Conservation (phyloP, 2,113 vertebrate species). For the Plotosus lineatus region DNA sequence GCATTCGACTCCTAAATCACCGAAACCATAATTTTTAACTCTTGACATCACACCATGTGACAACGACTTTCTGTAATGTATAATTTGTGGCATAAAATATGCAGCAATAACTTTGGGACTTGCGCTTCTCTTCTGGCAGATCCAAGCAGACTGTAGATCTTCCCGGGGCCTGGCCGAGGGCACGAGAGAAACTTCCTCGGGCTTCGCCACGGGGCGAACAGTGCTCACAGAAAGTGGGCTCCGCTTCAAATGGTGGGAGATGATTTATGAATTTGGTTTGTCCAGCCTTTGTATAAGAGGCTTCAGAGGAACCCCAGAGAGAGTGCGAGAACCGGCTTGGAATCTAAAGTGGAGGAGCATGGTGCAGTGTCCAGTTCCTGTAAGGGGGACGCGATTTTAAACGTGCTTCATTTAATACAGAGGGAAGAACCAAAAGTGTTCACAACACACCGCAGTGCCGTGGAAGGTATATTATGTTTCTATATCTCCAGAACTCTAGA, state of each 20-base stretch:
- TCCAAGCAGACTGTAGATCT: conserved; percentile 31
- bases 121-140: conserved; percentile 1
- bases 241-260: conserved; percentile 35
- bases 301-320: conserved; percentile 19
- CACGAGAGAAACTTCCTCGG: conserved; percentile 30
- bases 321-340: neutral
- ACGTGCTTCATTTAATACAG: conserved; percentile 8
- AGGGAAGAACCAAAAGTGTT: neutral
- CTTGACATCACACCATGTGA: neutral
- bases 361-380: neutral
- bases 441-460: neutral
- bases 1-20: neutral
- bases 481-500: neutral
- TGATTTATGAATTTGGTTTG: conserved; percentile 52
- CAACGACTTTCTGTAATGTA: conserved; percentile 28
- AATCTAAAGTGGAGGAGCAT: conserved; percentile 35
- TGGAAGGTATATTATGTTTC: conserved; percentile 34
- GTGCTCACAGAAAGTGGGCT: conserved; percentile 32
- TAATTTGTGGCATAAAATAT: conserved; percentile 37
- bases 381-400: neutral
- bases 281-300: conserved; percentile 39
- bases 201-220: conserved; percentile 36
- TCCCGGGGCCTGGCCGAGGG: conserved; percentile 37
- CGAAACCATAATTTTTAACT: neutral
- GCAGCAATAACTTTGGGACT: conserved; percentile 8